Base-by-base conservation (phyloP, 2,888 invertebrate species). In the Eupithecia pulchellata region DNA sequence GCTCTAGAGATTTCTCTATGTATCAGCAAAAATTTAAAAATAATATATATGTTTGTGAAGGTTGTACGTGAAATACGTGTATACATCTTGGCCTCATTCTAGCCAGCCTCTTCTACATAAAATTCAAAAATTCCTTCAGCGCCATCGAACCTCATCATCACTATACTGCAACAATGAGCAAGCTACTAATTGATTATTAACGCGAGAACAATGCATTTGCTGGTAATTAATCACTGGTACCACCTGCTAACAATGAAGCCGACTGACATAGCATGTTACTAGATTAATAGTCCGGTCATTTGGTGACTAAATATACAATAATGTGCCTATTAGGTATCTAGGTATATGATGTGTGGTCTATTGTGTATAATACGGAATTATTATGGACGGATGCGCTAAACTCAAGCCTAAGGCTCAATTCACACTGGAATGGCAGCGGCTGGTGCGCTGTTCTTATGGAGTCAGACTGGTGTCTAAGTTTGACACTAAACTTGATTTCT, bases 231-330 rank as follows among this genome's bases (percentile, higher is more conserved):
- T 89, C 87, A 87, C 68, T 66, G 70, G 78, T 79, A 74, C 77
- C 87, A 86, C 83, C 84, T 89, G 87, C 76, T 81, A 75, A 84
- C 84, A 85, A 89, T 89, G 86, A 86, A 87, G 84, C 86, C 62
- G 58, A 75, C 79, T 82, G 85, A 83, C 85, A 83, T 87, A 80
- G 83, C 83, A 80, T 86, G 83, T 77, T 82, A 78, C 79, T 83
- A 86, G 83, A 87, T 87, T 87, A 86, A 87, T 85, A 74, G 81
- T 73, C 68, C 60, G 75, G 78, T 78, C 80, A 83, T 83, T 83
- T 82, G 77, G 77, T 74, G 79, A 79, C 77, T 76, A 71, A 76
- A 81, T 80, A 55, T 30, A 47, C 2, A 2, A 20, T 58, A 30
- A 30, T 58, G 29, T 30, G 13, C 1, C 42, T 42, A 47, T 47